Evolutionary conservation across 2,797 vertebrate genomes (phyloP), one percentile per base, ranked within the genome.

Genomic region (Neoniphon sammara): DNA sequence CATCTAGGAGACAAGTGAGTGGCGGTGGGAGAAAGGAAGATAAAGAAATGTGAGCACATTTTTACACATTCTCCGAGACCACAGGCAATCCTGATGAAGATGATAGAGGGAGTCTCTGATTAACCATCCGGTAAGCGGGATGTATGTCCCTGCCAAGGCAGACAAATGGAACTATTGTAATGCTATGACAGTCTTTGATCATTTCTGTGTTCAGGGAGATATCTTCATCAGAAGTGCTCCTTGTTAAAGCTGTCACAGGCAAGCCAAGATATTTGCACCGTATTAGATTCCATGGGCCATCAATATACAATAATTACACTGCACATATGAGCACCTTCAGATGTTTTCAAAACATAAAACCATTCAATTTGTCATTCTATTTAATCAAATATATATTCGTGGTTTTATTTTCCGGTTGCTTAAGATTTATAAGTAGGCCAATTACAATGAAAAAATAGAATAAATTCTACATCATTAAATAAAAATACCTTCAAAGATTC

Each of bases 101-200:
- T 85, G 90, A 91, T 93, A 90, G 87, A 86, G 85, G 78, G 85
- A 82, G 87, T 83, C 82, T 93, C 87, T 93, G 91, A 91, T 93
- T 93, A 93, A 91, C 90, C 89, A 88, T 85, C 88, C 88, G 87
- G 88, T 92, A 86, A 90, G 89, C 82, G 90, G 80, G 82, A 84
- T 85, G 83, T 78, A 73, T 87, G 88, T 87, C 87, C 80, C 87
- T 85, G 87, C 84, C 83, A 79, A 61, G 72, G 83, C 84, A 85
- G 90, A 94, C 91, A 94, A 93, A 93, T 90, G 87, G 88, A 86
- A 87, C 87, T 87, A 92, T 94, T 94, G 93, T 93, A 85, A 73
- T 75, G 82, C 75, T 62, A 86, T 88, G 89, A 85, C 84, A 89
- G 87, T 86, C 91, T 87, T 90, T 92, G 89, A 93, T 91, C 86